These are phyloP conservation scores for Sus cebifrons DNA, from an alignment of 2,797 vertebrate species.

Conservation along the genomic window DNA sequence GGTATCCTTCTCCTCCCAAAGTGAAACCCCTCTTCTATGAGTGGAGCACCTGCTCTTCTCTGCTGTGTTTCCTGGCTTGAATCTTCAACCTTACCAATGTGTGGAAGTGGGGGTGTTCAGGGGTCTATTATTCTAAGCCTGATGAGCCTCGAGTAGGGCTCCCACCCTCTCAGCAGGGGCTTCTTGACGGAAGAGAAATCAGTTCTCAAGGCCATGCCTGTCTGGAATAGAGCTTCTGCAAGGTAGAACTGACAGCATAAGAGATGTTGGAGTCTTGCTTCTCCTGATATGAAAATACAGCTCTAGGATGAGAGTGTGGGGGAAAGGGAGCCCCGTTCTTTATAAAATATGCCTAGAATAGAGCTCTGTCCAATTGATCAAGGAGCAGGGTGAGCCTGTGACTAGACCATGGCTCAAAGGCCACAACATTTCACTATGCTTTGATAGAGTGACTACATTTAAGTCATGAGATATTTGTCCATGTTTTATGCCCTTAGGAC, in stretches of 20 bases:
- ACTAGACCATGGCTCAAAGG: neutral
- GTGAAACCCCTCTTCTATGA: rapidly evolving
- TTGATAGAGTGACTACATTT: neutral
- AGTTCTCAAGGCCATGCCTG: too few relatives aligned
- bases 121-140: neutral
- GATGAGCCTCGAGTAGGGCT: neutral
- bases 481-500: neutral
- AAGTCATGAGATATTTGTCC: neutral
- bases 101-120: neutral
- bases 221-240: neutral
- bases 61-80: neutral
- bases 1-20: neutral
- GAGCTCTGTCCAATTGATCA: neutral
- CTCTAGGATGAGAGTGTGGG: neutral
- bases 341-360: neutral
- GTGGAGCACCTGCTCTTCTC: neutral
- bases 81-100: neutral
- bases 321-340: too few relatives aligned
- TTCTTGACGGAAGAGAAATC: neutral
- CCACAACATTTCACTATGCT: neutral
- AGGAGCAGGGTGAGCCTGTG: neutral
- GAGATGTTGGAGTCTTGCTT: neutral
- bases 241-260: neutral
- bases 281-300: neutral
- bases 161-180: too few relatives aligned